Conservation (phyloP, 2,797 vertebrate genomes). For the Cuculus canorus region DNA sequence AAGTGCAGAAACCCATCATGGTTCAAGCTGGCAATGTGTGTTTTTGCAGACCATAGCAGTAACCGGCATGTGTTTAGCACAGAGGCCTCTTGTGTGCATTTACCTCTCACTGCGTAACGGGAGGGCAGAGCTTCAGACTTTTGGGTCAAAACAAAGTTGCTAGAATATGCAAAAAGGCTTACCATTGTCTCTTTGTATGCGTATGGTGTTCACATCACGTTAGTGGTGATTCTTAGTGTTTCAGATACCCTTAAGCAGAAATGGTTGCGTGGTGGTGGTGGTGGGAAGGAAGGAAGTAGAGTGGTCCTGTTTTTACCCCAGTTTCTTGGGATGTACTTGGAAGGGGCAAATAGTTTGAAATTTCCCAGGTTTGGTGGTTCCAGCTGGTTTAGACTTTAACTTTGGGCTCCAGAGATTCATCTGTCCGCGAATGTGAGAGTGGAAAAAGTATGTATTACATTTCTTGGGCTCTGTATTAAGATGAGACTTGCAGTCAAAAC, state of each 20-base stretch:
- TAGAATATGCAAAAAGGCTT: not conserved
- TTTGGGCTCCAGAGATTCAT: not conserved
- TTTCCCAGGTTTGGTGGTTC: not conserved
- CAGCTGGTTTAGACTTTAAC: not conserved
- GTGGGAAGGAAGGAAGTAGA: not conserved
- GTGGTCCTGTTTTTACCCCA: not conserved
- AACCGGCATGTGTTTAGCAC: accelerated
- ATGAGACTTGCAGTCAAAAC: not conserved
- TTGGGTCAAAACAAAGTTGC: not conserved
- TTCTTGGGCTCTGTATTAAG: not conserved
- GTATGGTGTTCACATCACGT: not conserved
- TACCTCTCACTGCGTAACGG: not conserved
- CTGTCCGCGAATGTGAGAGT: not conserved
- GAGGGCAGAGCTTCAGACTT: not conserved
- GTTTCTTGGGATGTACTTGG: not conserved
- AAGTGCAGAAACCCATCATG: not conserved
- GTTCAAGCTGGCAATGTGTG: not conserved
- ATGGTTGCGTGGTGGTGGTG: accelerated
- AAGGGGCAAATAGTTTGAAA: not conserved
- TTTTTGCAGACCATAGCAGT: not conserved
- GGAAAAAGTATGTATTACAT: not conserved
- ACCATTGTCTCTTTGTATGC: accelerated
- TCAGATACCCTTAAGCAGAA: not conserved
- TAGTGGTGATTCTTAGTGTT: not conserved
- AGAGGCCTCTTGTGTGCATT: accelerated